Evolutionary conservation across 2,113 vertebrate species (phyloP).

Genomic region (Pseudolaguvia tuberculata): DNA sequence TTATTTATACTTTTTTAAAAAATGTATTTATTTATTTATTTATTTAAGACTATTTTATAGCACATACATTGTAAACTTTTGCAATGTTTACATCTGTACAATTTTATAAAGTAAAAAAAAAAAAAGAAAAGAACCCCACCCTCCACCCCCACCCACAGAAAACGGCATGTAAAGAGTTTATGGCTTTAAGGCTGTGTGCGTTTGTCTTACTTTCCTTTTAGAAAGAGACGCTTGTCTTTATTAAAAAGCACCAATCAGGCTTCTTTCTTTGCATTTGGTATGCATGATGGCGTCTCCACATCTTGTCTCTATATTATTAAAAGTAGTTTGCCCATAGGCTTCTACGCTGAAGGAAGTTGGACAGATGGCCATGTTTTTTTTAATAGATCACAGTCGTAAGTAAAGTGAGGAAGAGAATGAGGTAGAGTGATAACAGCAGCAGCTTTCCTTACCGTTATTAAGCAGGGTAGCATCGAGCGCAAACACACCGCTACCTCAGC

Average conservation of each 20-base stretch:
- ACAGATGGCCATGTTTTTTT: constrained; percentile 72
- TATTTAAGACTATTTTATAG: too few species aligned
- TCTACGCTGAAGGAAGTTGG: constrained; percentile 66
- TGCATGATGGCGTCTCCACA: constrained; percentile 48
- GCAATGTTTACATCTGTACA: too few species aligned
- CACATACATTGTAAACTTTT: too few species aligned
- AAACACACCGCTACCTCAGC: constrained; percentile 39
- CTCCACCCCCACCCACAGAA: too few species aligned
- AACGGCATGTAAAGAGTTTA: constrained; percentile 3
- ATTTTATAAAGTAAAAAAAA: background rate
- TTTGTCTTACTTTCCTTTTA: background rate
- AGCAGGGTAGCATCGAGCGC: constrained; percentile 19
- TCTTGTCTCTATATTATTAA: constrained; percentile 71
- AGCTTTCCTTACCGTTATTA: constrained; percentile 28
- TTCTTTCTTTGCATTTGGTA: constrained; percentile 40
- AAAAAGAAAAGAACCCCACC: too few species aligned
- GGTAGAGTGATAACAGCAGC: constrained; percentile 37
- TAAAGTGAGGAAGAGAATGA: constrained; percentile 47
- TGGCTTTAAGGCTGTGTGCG: background rate
- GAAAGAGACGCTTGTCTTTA: constrained; percentile 1
- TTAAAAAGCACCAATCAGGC: constrained; percentile 37
- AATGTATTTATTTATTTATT: too few species aligned
- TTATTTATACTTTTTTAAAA: background rate
- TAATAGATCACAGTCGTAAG: constrained; percentile 67
- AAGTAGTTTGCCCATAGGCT: constrained; percentile 61